Base-by-base conservation (phyloP, 2,888 invertebrate genomes). In the Drosophila diplacantha region DNA sequence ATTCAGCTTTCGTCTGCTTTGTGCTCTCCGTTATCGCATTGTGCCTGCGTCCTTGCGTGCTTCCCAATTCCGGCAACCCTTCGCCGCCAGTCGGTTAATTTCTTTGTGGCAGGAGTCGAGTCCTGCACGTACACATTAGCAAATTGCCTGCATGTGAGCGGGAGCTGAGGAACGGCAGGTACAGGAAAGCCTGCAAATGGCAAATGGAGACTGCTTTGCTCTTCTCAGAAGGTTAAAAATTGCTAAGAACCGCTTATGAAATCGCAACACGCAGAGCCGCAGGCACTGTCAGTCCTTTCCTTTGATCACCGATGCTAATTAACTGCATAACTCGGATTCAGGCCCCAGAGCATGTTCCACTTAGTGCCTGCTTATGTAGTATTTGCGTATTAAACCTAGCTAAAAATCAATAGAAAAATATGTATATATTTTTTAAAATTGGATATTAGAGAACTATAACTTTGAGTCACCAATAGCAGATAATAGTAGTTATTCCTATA, bases 51-150 rank as follows among this genome's bases (percentile, higher is more conserved):
- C 67, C 65, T 46, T 57, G 44, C 51, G 47, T 51, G 51, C 67
- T 46, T 47, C 35, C 46, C 46, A 46, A 39, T 64, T 12, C 31
- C 9, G 29, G 38, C 29, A 34, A 29, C 29, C 51, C 14, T n/a
- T 39, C 44, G 18, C 52, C 39, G n/a, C 56, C 61, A 55, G 55
- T 70, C 56, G 26, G 47, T 71, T 80, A 69, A 80, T 80, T 76
- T 76, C 69, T 63, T 71, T 76, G 39, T 61, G 43, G 59, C 64
- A 72, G 53, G 34, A 72, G 68, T 64, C 73, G 49, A 65, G 64
- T 71, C 59, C 62, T 54, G 66, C 69, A 68, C 70, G 56, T 71
- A 72, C 80, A 74, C 67, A 73, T 77, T 77, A 77, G 81, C 77
- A 80, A 82, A 77, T 77, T 77, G 83, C 74, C 68, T 52, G 58